phyloP scores from a whole-genome alignment of 2,888 invertebrate species.

The Rhingia rostrata region DNA sequence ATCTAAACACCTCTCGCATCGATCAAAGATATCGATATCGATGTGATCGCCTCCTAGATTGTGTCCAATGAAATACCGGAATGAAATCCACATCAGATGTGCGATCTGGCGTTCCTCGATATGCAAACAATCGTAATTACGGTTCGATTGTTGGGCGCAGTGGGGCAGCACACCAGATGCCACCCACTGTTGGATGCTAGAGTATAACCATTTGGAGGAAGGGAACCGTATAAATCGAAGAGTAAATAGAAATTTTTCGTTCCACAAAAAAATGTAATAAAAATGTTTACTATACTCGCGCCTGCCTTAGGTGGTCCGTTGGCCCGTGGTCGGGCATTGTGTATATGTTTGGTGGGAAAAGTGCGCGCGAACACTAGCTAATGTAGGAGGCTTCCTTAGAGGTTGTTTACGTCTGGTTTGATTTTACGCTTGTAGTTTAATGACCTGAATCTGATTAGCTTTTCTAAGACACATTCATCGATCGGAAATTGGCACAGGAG shows the following conservation, averaged over 20 bases:
- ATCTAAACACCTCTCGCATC: constrained; percentile 62
- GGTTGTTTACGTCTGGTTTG: constrained; percentile 68
- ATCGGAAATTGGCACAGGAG: constrained; percentile 7
- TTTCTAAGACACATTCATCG: constrained; percentile 42
- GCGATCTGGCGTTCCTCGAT: constrained; percentile 26
- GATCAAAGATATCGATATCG: constrained; percentile 55
- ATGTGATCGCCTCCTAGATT: constrained; percentile 27
- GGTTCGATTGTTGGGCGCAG: constrained; percentile 28
- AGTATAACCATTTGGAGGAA: constrained; percentile 64
- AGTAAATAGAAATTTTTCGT: constrained; percentile 61
- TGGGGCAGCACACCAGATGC: constrained; percentile 37
- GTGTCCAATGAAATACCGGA: constrained; percentile 21
- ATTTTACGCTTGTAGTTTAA: constrained; percentile 73
- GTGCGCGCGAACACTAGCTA: constrained; percentile 47
- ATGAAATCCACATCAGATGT: constrained; percentile 1
- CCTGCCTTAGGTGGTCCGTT: constrained; percentile 54
- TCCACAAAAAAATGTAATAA: neutral
- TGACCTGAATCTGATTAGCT: constrained; percentile 69
- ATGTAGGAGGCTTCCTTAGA: constrained; percentile 34
- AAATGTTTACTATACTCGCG: constrained; percentile 47
- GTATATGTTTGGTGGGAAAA: constrained; percentile 47
- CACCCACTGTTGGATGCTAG: constrained; percentile 38
- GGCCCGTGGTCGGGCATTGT: constrained; percentile 35
- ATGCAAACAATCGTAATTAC: constrained; percentile 59
- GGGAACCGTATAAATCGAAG: constrained; percentile 50